A percentile compares a stretch with the other conserved stretches of the same genome.
Conservation (phyloP, 2,113 vertebrate species). For the Pampusana beccarii region DNA sequence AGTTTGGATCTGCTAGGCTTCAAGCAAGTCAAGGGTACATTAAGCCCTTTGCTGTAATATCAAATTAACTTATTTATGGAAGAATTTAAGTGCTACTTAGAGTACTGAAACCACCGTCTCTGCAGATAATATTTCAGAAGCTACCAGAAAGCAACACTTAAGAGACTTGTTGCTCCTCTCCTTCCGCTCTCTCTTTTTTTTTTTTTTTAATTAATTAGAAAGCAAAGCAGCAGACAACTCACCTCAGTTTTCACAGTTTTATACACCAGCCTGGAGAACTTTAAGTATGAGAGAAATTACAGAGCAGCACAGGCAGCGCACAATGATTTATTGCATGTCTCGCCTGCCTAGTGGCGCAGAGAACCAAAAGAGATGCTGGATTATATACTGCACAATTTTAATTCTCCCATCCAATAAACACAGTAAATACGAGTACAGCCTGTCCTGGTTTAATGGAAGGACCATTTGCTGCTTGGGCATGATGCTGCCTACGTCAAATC, state of each 20-base stretch:
- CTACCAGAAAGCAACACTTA: neutral
- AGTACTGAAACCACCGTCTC: conserved; percentile 8
- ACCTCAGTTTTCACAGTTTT: neutral
- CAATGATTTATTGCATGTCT: conserved; percentile 10
- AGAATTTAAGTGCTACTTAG: conserved; percentile 44
- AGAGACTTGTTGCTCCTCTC: neutral
- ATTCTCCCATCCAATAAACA: neutral
- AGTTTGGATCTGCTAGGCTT: conserved; percentile 29
- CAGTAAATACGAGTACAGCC: neutral
- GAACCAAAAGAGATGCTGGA: neutral
- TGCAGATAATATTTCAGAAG: neutral
- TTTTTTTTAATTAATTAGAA: neutral
- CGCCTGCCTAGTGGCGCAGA: neutral
- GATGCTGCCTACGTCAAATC: neutral
- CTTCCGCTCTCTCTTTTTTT: neutral
- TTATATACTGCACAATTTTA: neutral
- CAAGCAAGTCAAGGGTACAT: conserved; percentile 51
- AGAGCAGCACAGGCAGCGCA: neutral
- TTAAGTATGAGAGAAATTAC: neutral
- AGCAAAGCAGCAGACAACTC: neutral
- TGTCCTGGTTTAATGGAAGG: neutral
- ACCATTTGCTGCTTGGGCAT: neutral
- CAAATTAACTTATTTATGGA: conserved; percentile 66
- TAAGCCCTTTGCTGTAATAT: conserved; percentile 41
- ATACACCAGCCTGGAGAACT: neutral